These are phyloP conservation scores for Hylyphantes graminicola DNA, from an alignment of 1,140 invertebrate species.

Conservation along the genomic window DNA sequence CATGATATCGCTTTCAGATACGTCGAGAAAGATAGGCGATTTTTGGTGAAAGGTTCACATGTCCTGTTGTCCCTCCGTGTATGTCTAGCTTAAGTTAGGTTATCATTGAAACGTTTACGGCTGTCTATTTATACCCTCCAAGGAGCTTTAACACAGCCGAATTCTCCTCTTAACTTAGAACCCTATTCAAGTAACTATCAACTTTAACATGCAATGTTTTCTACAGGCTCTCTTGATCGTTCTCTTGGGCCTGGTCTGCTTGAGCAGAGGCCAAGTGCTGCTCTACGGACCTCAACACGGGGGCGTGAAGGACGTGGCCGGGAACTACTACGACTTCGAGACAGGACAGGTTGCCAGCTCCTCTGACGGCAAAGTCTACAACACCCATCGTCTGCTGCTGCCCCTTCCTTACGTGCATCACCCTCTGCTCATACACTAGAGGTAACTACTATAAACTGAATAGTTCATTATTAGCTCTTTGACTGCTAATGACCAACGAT, in stretches of 20 bases:
- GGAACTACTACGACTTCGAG: conserved; percentile 63
- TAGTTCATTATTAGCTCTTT: not conserved
- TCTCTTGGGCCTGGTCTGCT: conserved; percentile 39
- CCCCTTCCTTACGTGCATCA: conserved; percentile 42
- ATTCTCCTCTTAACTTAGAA: no score
- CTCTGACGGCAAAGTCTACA: conserved; percentile 62
- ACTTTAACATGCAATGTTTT: not conserved
- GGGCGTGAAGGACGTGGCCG: conserved; percentile 60
- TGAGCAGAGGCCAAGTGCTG: conserved; percentile 37
- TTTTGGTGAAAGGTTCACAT: no score
- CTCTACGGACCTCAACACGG: conserved; percentile 7
- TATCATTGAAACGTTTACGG: no score
- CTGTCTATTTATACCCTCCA: no score
- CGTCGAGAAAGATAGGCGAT: no score
- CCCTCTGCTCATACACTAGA: not conserved
- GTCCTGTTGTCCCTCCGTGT: no score
- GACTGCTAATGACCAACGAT: no score
- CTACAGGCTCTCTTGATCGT: conserved; percentile 9
- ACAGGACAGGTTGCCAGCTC: conserved; percentile 62
- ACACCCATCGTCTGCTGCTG: not conserved
- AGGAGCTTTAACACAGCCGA: no score
- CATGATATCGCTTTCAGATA: no score
- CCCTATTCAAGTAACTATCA: no score
- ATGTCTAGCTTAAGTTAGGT: no score
- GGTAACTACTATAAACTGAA: not conserved